Conservation (phyloP, 2,113 vertebrate species). For the Donacobius atricapilla region DNA sequence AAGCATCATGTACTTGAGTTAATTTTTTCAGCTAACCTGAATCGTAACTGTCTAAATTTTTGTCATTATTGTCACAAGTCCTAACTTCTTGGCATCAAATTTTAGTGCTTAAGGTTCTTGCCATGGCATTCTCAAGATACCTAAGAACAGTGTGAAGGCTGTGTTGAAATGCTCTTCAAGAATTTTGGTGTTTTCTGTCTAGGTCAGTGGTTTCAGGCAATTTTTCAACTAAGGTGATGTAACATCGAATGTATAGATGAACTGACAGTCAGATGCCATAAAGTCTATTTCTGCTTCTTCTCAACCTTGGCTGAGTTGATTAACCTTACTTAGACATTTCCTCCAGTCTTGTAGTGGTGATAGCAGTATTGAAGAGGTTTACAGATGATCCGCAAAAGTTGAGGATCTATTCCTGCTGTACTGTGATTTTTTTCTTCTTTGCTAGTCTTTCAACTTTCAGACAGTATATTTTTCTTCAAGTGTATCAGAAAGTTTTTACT, state of each 20-base stretch:
- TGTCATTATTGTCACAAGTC: background rate
- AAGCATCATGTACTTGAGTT: background rate
- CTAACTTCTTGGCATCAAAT: background rate
- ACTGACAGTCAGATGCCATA: background rate
- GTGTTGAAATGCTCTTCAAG: background rate
- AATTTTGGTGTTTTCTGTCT: background rate
- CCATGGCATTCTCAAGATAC: background rate
- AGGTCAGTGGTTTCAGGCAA: background rate
- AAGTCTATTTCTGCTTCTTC: background rate
- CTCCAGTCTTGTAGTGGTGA: background rate
- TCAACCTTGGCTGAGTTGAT: background rate
- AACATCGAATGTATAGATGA: background rate
- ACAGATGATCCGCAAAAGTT: background rate
- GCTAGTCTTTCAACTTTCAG: background rate
- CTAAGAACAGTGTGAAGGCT: rapidly evolving
- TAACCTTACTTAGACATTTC: background rate
- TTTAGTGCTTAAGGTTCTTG: background rate
- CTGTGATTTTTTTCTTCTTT: background rate
- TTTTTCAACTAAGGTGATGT: background rate
- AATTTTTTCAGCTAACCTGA: background rate
- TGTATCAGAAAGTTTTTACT: background rate
- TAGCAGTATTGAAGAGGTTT: background rate
- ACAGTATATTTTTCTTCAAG: background rate
- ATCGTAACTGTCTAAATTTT: background rate
- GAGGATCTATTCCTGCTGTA: background rate